Conservation (phyloP, 2,113 vertebrate genomes). For the Melierax canorus region DNA sequence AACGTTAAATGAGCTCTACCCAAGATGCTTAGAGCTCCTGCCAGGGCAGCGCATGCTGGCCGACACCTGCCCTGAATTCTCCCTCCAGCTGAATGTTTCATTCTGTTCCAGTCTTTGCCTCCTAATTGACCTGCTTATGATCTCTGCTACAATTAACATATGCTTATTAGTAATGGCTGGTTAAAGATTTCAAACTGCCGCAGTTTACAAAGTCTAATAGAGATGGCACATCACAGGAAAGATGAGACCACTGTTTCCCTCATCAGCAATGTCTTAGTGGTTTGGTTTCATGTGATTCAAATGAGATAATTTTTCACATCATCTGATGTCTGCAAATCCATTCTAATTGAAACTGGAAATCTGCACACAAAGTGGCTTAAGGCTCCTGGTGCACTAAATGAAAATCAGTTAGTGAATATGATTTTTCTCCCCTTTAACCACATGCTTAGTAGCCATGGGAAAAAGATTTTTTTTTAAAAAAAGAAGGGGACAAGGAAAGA, state of each 20-base stretch:
- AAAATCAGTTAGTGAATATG: slow-evolving; percentile 28
- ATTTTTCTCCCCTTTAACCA: neutral
- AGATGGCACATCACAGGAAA: slow-evolving; percentile 77
- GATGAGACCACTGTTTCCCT: slow-evolving; percentile 61
- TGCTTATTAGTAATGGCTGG: slow-evolving; percentile 95
- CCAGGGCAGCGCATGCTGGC: slow-evolving; percentile 77
- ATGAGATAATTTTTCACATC: slow-evolving; percentile 67
- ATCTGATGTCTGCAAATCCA: slow-evolving; percentile 51
- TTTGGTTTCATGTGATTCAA: slow-evolving; percentile 56
- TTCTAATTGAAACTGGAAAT: slow-evolving; percentile 64
- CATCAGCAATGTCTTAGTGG: slow-evolving; percentile 56
- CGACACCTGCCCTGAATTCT: slow-evolving; percentile 81
- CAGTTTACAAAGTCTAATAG: slow-evolving; percentile 84
- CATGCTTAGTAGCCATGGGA: neutral
- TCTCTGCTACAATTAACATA: slow-evolving; percentile 96
- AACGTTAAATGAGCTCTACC: slow-evolving; percentile 84
- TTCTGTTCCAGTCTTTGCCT: slow-evolving; percentile 86
- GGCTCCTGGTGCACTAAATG: slow-evolving; percentile 21
- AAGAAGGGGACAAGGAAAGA: neutral
- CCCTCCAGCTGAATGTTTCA: slow-evolving; percentile 89
- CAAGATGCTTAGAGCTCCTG: slow-evolving; percentile 76
- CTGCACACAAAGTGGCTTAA: slow-evolving; percentile 15
- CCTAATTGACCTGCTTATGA: slow-evolving; percentile 94
- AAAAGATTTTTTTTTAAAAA: neutral
- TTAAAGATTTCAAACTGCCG: slow-evolving; percentile 85